A percentile compares a stretch with the other conserved stretches of the same genome.
These are phyloP conservation scores for Fratercula arctica DNA, from an alignment of 2,797 vertebrate species.

Conservation along the genomic window DNA sequence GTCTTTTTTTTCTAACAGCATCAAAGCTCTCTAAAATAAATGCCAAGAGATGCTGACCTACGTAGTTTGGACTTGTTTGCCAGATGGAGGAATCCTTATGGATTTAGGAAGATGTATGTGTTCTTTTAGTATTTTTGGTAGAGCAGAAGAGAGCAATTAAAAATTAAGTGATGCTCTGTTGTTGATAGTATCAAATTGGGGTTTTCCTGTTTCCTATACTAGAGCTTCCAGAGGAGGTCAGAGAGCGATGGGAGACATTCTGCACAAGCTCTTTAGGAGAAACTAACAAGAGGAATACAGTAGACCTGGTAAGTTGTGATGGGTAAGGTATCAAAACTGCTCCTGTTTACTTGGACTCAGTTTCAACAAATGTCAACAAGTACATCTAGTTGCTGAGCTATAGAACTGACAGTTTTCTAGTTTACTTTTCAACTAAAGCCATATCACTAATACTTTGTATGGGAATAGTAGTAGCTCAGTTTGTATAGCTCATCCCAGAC, in stretches of 20 bases:
- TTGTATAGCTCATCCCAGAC: background rate
- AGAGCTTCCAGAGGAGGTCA: conserved; percentile 90
- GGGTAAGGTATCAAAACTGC: background rate
- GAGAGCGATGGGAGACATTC: conserved; percentile 94
- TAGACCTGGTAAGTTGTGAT: conserved; percentile 85
- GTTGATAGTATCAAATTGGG: background rate
- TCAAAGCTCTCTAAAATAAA: background rate
- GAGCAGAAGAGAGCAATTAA: background rate
- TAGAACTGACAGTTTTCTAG: background rate
- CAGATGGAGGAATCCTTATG: background rate
- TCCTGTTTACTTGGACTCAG: background rate
- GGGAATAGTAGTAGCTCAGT: background rate
- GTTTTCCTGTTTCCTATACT: conserved; percentile 12
- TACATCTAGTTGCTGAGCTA: background rate
- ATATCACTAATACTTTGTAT: background rate
- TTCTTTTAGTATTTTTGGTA: background rate
- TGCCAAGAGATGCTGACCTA: background rate
- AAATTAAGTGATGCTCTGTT: background rate
- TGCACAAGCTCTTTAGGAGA: conserved; percentile 92
- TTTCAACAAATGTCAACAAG: background rate
- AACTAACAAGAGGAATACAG: conserved; percentile 93
- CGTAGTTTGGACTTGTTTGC: background rate
- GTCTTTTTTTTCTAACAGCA: background rate
- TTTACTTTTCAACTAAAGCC: background rate
- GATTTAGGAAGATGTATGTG: background rate